Conservation (phyloP, 2,113 vertebrate genomes). For the Struthio camelus region DNA sequence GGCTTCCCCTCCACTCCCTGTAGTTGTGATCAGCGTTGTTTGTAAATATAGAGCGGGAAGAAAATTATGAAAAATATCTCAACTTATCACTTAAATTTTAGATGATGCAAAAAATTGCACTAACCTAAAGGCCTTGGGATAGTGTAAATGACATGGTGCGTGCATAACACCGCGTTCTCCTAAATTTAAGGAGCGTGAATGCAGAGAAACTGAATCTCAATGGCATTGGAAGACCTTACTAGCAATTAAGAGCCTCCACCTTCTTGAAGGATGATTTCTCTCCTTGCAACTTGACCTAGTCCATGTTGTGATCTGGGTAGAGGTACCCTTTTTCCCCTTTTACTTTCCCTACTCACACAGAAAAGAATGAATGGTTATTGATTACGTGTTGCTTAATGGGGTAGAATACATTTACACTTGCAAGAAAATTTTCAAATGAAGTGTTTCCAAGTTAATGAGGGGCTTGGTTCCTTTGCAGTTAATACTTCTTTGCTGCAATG, state of each 20-base stretch:
- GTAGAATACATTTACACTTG: constrained; percentile 1
- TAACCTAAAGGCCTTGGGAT: neutral
- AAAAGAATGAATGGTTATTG: constrained; percentile 11
- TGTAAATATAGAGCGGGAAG: neutral
- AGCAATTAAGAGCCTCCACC: neutral
- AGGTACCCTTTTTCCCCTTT: neutral
- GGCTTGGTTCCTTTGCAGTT: neutral
- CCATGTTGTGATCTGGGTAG: neutral
- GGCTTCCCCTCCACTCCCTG: fast-evolving
- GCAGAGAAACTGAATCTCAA: neutral
- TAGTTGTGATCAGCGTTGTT: neutral
- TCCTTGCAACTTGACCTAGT: neutral
- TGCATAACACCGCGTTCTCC: neutral
- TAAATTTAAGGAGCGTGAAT: neutral
- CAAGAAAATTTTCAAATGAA: neutral
- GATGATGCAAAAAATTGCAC: neutral
- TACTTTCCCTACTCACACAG: neutral
- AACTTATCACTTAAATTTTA: neutral
- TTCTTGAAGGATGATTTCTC: constrained; percentile 16
- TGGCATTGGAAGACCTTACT: neutral
- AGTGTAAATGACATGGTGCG: neutral
- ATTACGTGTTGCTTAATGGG: constrained; percentile 22
- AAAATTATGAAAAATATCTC: neutral
- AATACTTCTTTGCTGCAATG: neutral
- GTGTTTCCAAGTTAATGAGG: neutral